Percentiles rank a stretch among this genome's conserved stretches.
phyloP scores from a whole-genome alignment of 2,888 invertebrate genomes.

The Pharmacophagus antenor region DNA sequence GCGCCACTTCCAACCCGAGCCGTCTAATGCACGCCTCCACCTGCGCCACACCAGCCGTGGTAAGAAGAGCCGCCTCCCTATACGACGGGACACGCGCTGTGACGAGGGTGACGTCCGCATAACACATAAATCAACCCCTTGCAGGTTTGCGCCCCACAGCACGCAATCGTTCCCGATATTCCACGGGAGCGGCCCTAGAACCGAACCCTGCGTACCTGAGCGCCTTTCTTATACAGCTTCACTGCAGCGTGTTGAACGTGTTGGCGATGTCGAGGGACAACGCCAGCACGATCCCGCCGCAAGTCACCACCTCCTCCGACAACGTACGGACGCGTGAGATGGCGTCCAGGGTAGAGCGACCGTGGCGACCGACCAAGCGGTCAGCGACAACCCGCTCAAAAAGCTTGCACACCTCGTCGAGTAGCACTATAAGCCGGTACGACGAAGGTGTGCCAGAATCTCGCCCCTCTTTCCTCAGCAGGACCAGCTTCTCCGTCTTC shows the following conservation, averaged over 20 bases:
- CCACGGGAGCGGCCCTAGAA: not conserved
- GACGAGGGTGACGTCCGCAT: conserved; percentile 35
- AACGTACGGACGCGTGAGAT: too few species aligned
- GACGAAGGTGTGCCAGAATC: too few species aligned
- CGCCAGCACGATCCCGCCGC: too few species aligned
- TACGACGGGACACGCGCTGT: conserved; percentile 24
- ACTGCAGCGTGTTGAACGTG: conserved; percentile 1
- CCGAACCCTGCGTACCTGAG: not conserved
- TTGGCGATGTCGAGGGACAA: not conserved
- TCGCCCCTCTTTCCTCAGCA: too few species aligned
- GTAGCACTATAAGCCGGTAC: too few species aligned
- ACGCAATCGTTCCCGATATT: conserved; percentile 18
- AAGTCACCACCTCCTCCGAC: too few species aligned
- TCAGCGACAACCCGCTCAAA: too few species aligned
- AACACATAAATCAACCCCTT: conserved; percentile 25
- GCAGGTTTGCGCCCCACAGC: conserved; percentile 18
- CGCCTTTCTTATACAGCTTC: not conserved
- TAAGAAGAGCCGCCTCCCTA: conserved; percentile 11
- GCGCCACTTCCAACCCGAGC: conserved; percentile 32
- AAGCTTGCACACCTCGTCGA: too few species aligned
- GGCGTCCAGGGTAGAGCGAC: too few species aligned
- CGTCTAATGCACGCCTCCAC: conserved; percentile 23
- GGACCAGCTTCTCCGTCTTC: too few species aligned
- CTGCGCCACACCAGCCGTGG: conserved; percentile 15
- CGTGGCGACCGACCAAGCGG: too few species aligned